Conservation (phyloP, 2,797 vertebrate species). For the Paratrypauchen microcephalus region DNA sequence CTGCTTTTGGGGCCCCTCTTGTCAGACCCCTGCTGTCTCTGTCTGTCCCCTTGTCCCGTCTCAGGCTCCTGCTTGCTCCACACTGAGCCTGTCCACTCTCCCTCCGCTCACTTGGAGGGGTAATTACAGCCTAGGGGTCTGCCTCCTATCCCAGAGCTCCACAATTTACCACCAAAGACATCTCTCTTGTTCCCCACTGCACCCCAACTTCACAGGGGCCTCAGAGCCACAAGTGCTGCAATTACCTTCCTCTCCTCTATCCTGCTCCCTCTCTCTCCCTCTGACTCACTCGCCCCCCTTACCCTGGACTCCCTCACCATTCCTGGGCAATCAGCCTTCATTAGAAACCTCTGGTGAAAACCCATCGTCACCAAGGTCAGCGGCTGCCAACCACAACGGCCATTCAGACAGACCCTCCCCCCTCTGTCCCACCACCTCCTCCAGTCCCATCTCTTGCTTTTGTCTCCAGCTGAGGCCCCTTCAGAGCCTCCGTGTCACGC, state of each 20-base stretch:
- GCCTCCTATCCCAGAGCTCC: conserved; percentile 70
- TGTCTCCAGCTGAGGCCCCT: conserved; percentile 68
- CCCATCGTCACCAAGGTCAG: conserved; percentile 81
- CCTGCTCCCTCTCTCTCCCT: conserved; percentile 52
- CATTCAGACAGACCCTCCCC: conserved; percentile 57
- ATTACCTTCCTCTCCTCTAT: conserved; percentile 78
- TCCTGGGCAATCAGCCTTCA: conserved; percentile 82
- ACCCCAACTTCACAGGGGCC: conserved; percentile 76
- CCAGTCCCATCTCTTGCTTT: conserved; percentile 61
- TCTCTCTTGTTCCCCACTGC: conserved; percentile 73
- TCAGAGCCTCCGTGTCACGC: conserved; percentile 59
- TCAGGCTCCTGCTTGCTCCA: conserved; percentile 65
- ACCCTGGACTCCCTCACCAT: conserved; percentile 68
- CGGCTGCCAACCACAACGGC: conserved; percentile 70
- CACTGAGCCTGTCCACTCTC: conserved; percentile 73
- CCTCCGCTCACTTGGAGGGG: conserved; percentile 71
- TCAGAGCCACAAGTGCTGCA: conserved; percentile 82
- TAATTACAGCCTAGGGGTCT: conserved; percentile 79
- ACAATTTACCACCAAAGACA: conserved; percentile 80
- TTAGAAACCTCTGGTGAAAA: conserved; percentile 81
- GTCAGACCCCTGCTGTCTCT: conserved; percentile 56
- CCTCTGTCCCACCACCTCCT: conserved; percentile 42
- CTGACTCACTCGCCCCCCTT: conserved; percentile 24
- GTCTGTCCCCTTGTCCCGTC: conserved; percentile 48
- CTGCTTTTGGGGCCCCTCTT: conserved; percentile 53